Conservation (phyloP, 2,113 vertebrate species). For the Varanus komodoensis region DNA sequence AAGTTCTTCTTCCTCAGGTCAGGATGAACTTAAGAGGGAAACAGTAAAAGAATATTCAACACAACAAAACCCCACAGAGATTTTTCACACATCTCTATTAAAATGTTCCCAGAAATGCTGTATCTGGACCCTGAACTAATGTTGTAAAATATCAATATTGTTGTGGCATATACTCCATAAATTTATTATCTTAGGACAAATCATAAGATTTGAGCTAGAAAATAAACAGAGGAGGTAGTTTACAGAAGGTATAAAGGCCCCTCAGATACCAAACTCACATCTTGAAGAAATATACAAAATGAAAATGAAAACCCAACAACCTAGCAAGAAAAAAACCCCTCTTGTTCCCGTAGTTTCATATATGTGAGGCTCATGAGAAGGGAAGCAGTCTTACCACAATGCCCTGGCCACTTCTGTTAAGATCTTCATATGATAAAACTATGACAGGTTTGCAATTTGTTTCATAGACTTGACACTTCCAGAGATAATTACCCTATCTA, state of each 20-base stretch:
- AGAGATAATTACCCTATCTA: conserved; percentile 49
- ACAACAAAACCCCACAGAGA: background rate
- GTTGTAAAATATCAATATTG: background rate
- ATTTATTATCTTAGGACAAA: background rate
- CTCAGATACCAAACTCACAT: background rate
- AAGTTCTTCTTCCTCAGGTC: background rate
- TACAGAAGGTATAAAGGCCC: background rate
- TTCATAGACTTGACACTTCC: conserved; percentile 30
- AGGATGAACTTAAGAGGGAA: background rate
- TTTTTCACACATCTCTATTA: background rate
- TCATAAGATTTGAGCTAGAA: background rate
- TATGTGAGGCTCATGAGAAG: background rate
- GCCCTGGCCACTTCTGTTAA: background rate
- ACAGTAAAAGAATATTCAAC: background rate
- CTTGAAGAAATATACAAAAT: background rate
- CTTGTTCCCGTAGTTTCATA: background rate
- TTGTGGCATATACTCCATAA: background rate
- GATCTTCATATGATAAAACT: conserved; percentile 21
- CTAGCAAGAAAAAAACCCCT: background rate
- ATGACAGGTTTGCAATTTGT: conserved; percentile 29
- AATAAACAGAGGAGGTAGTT: background rate
- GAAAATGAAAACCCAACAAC: background rate
- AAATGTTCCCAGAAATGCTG: background rate
- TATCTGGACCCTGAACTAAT: background rate
- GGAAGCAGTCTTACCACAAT: background rate